These are phyloP conservation scores for Temnothorax unifasciatus DNA, from an alignment of 2,888 invertebrate species.

Conservation along the genomic window DNA sequence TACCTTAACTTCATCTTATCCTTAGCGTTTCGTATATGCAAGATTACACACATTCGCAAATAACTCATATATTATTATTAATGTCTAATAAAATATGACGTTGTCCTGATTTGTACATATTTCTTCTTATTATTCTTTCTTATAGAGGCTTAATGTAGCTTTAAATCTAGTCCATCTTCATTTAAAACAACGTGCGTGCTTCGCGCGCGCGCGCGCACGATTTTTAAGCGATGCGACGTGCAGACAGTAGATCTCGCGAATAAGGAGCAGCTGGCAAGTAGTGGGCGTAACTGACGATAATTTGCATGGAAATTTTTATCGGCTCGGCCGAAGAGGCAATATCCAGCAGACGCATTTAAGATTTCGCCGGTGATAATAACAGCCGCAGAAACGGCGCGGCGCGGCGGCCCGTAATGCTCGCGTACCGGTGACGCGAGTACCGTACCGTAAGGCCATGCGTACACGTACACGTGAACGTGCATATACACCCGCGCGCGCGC, in stretches of 20 bases:
- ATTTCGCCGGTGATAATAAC: slow-evolving; percentile 80
- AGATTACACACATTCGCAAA: neutral
- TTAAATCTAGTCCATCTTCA: neutral
- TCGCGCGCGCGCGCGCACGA: neutral
- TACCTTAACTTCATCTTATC: neutral
- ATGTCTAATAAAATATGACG: neutral
- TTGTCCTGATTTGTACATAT: neutral
- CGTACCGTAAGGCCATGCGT: slow-evolving; percentile 60
- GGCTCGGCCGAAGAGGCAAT: slow-evolving; percentile 79
- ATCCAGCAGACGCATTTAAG: slow-evolving; percentile 84
- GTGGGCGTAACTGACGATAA: slow-evolving; percentile 83
- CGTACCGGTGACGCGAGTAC: slow-evolving; percentile 70
- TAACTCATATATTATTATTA: neutral
- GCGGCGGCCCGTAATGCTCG: slow-evolving; percentile 68
- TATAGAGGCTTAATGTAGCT: neutral
- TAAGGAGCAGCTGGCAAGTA: slow-evolving; percentile 65
- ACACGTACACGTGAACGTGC: neutral
- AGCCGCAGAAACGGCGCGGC: slow-evolving; percentile 75
- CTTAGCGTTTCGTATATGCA: neutral
- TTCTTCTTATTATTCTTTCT: neutral
- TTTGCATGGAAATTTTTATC: slow-evolving; percentile 85
- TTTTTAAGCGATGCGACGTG: neutral
- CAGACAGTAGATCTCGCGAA: slow-evolving; percentile 42
- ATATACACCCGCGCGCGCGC: no score
- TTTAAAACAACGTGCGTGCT: neutral